Evolutionary conservation across 2,888 invertebrate genomes (phyloP).

Genomic region (Polydrusus cervinus): DNA sequence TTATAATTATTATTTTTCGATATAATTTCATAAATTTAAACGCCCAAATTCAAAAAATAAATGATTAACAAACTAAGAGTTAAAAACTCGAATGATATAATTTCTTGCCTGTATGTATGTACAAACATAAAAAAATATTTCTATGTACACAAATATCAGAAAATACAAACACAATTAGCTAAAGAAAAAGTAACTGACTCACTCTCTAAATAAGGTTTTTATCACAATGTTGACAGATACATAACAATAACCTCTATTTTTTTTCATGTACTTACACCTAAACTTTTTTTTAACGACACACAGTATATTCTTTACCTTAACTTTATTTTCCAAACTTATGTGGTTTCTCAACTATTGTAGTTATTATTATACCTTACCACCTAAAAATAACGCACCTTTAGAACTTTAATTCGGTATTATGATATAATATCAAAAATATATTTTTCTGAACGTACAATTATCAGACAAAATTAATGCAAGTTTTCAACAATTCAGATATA

Average conservation of each 20-base stretch:
- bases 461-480: background rate
- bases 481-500: no score
- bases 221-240: conserved; percentile 61
- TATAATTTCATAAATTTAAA: conserved; percentile 59
- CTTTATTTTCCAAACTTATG: conserved; percentile 16
- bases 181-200: conserved; percentile 49
- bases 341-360: conserved; percentile 19
- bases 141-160: conserved; percentile 47
- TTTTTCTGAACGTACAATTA: background rate
- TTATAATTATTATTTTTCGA: conserved; percentile 56
- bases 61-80: conserved; percentile 30
- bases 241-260: conserved; percentile 54
- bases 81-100: conserved; percentile 38
- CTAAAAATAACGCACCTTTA: conserved; percentile 23
- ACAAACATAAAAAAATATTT: conserved; percentile 53
- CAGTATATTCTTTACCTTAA: conserved; percentile 22
- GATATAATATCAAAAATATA: background rate
- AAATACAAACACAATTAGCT: conserved; percentile 44
- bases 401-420: conserved; percentile 18
- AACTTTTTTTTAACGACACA: conserved; percentile 20
- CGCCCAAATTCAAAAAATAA: conserved; percentile 59
- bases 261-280: conserved; percentile 58
- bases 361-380: conserved; percentile 17
- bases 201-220: conserved; percentile 60
- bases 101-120: conserved; percentile 48